Conservation (phyloP, 1,140 invertebrate species). For the Sitodiplosis mosellana region DNA sequence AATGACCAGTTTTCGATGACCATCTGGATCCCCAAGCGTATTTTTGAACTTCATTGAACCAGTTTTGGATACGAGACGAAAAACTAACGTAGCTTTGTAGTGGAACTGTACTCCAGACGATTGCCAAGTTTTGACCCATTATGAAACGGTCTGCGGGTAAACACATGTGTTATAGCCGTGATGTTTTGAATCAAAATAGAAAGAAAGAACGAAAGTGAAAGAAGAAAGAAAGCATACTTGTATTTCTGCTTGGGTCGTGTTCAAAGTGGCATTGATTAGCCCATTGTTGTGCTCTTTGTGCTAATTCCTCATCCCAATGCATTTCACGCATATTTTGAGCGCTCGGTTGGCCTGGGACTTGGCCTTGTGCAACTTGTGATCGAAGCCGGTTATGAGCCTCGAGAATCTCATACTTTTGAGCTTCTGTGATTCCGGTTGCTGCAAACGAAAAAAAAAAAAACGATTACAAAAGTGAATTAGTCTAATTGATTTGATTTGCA, state of each 20-base stretch:
- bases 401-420: constrained; percentile 54
- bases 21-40: constrained; percentile 46
- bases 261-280: constrained; percentile 55
- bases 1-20: constrained; percentile 52
- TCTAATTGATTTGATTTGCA: too few species aligned
- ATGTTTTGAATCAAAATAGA: neutral
- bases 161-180: neutral
- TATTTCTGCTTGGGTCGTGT: constrained; percentile 45
- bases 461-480: too few species aligned
- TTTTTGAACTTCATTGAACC: constrained; percentile 63
- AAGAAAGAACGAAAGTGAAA: neutral
- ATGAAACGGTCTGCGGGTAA: constrained; percentile 50
- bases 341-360: constrained; percentile 51
- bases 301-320: constrained; percentile 78
- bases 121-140: constrained; percentile 67
- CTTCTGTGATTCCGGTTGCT: constrained; percentile 38
- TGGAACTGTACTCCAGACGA: constrained; percentile 53
- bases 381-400: constrained; percentile 61
- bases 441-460: constrained; percentile 7
- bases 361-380: constrained; percentile 57
- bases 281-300: constrained; percentile 61
- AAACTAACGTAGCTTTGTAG: constrained; percentile 51
- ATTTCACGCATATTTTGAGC: constrained; percentile 69
- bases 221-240: constrained; percentile 31
- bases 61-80: constrained; percentile 47